Evolutionary conservation across 92 coral and sea anemone genomes (phyloP).

Genomic region (Porites cylindrica): DNA sequence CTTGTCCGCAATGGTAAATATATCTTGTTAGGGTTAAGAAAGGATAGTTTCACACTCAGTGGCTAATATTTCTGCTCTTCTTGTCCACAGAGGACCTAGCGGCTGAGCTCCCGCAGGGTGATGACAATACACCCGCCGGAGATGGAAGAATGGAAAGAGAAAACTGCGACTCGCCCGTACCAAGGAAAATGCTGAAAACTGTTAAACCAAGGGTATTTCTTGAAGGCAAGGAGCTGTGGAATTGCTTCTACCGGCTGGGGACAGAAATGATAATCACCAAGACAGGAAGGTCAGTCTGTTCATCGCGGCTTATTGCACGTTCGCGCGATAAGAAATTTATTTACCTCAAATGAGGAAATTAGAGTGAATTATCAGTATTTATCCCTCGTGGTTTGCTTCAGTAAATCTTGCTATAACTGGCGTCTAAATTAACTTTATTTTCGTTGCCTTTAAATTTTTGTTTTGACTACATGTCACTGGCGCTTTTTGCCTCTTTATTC

Average conservation of each 20-base stretch:
- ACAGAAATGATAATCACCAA: slow-evolving; percentile 94
- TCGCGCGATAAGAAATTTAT: slow-evolving; percentile 36
- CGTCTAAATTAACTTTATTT: neutral
- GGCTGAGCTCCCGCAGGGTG: slow-evolving; percentile 7
- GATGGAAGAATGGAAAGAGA: neutral
- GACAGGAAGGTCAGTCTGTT: slow-evolving; percentile 85
- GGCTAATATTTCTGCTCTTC: slow-evolving; percentile 18
- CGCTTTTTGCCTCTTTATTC: slow-evolving; percentile 19
- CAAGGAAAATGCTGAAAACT: slow-evolving; percentile 29
- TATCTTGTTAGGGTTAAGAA: neutral
- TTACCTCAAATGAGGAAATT: slow-evolving; percentile 30
- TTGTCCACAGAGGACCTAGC: slow-evolving; percentile 18
- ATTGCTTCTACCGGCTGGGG: slow-evolving; percentile 90
- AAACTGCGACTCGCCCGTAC: slow-evolving; percentile 28
- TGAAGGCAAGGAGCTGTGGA: slow-evolving; percentile 90
- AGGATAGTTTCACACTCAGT: neutral
- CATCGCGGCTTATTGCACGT: slow-evolving; percentile 35
- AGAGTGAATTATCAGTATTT: slow-evolving; percentile 29
- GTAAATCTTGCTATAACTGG: neutral
- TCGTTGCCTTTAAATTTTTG: slow-evolving; percentile 13
- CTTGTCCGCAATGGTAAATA: slow-evolving; percentile 82
- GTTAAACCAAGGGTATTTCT: slow-evolving; percentile 64
- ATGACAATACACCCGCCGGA: neutral
- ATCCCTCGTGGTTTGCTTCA: slow-evolving; percentile 8
- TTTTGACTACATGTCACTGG: slow-evolving; percentile 33